These are phyloP conservation scores for Lepidotrigona ventralis DNA, from an alignment of 1,140 invertebrate species.

Conservation along the genomic window DNA sequence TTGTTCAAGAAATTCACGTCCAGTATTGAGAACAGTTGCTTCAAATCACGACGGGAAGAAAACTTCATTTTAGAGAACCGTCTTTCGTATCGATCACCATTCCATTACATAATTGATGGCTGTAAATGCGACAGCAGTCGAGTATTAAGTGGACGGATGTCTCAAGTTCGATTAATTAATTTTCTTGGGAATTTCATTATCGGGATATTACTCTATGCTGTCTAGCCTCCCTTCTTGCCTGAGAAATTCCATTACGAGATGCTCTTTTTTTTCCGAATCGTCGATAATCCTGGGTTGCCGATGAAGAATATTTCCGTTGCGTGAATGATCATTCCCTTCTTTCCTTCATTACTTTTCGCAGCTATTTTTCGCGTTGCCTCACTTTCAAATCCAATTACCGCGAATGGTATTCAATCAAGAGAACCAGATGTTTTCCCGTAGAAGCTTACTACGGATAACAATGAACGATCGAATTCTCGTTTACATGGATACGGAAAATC, in stretches of 20 bases:
- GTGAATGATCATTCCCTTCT: neutral
- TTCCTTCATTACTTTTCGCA: neutral
- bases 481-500: too few species aligned
- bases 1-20: neutral
- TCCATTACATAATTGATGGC: conserved; percentile 12
- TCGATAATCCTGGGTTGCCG: neutral
- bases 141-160: conserved; percentile 40
- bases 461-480: neutral
- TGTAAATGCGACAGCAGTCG: conserved; percentile 14
- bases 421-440: neutral
- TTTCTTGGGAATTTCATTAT: conserved; percentile 58
- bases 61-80: neutral
- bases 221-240: neutral
- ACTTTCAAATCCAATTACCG: neutral
- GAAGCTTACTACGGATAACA: neutral
- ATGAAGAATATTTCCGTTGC: neutral
- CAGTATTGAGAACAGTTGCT: neutral
- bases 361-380: neutral
- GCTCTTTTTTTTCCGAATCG: neutral
- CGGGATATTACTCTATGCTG: conserved; percentile 1
- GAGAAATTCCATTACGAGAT: neutral
- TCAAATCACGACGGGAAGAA: neutral
- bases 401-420: neutral
- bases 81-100: conserved; percentile 15
- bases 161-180: conserved; percentile 60